A percentile compares a stretch with the other conserved stretches of the same genome.
phyloP scores from a whole-genome alignment of 2,888 invertebrate genomes.

The Tetragonula carbonaria region DNA sequence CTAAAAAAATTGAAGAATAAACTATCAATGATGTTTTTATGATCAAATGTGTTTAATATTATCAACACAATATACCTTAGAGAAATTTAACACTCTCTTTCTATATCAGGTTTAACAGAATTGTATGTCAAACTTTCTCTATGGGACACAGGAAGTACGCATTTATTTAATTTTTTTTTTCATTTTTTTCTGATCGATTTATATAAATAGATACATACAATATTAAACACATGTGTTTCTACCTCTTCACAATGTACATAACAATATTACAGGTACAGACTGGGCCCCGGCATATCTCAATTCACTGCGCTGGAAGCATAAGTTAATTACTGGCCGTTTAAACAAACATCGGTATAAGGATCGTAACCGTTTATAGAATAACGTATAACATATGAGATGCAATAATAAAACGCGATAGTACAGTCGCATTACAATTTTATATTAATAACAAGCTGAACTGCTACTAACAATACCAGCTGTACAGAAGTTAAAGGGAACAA shows the following conservation, averaged over 20 bases:
- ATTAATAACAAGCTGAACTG: slow-evolving; percentile 36
- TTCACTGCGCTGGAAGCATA: slow-evolving; percentile 72
- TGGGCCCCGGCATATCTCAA: slow-evolving; percentile 67
- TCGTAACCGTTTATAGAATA: slow-evolving; percentile 55
- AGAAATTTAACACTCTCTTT: slow-evolving; percentile 39
- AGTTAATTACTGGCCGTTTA: slow-evolving; percentile 72
- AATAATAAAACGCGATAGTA: slow-evolving; percentile 53
- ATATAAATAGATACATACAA: slow-evolving; percentile 75
- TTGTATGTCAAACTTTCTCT: slow-evolving; percentile 60
- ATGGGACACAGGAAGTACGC: slow-evolving; percentile 67
- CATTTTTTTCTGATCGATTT: slow-evolving; percentile 58
- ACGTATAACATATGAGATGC: slow-evolving; percentile 51
- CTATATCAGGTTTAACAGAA: slow-evolving; percentile 48
- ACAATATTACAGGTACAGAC: slow-evolving; percentile 75
- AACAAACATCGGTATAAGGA: slow-evolving; percentile 59
- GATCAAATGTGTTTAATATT: slow-evolving; percentile 51
- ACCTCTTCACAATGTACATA: slow-evolving; percentile 72
- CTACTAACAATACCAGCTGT: slow-evolving; percentile 31
- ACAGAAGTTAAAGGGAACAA: slow-evolving; percentile 37
- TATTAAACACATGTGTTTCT: slow-evolving; percentile 71
- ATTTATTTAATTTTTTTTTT: slow-evolving; percentile 42
- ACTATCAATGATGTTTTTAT: slow-evolving; percentile 38
- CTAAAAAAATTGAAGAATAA: slow-evolving; percentile 48
- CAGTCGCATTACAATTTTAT: slow-evolving; percentile 37
- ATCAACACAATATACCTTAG: slow-evolving; percentile 51